These are phyloP conservation scores for Acanthacorydalis orientalis DNA, from an alignment of 2,888 invertebrate species.

Conservation along the genomic window DNA sequence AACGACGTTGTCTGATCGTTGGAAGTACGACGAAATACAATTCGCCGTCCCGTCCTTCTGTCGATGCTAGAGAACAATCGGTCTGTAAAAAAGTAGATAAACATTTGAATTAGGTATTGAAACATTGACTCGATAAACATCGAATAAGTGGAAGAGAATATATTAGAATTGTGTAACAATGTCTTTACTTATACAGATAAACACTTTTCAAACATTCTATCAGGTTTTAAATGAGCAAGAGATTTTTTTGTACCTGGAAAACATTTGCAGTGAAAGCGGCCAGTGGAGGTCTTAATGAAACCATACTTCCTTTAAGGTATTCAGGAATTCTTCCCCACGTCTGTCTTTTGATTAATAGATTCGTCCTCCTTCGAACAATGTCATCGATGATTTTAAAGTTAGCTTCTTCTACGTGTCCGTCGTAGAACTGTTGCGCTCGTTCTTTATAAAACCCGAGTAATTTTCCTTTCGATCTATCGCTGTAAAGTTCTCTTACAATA, in stretches of 20 bases:
- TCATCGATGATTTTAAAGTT: slow-evolving; percentile 71
- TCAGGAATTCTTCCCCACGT: slow-evolving; percentile 62
- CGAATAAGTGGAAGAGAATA: too few species aligned
- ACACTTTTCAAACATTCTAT: too few species aligned
- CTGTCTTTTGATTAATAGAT: slow-evolving; percentile 60
- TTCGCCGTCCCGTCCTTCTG: slow-evolving; percentile 66
- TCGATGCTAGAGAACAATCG: slow-evolving; percentile 58
- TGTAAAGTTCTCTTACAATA: slow-evolving; percentile 68
- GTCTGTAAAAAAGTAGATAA: slow-evolving; percentile 37
- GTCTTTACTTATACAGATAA: too few species aligned
- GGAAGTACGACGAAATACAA: slow-evolving; percentile 74
- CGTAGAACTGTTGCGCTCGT: slow-evolving; percentile 72
- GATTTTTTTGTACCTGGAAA: slow-evolving; percentile 39
- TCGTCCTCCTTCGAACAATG: slow-evolving; percentile 63
- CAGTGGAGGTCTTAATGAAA: slow-evolving; percentile 56
- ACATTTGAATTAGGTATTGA: slow-evolving; percentile 3
- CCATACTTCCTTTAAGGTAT: slow-evolving; percentile 54
- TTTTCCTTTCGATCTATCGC: slow-evolving; percentile 63
- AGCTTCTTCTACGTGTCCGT: slow-evolving; percentile 71
- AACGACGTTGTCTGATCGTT: slow-evolving; percentile 56
- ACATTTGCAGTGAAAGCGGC: slow-evolving; percentile 70
- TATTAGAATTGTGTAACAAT: too few species aligned
- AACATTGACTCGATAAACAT: slow-evolving; percentile 5
- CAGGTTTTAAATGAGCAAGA: background rate
- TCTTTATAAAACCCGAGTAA: slow-evolving; percentile 76